These are phyloP conservation scores for Caenorhabditis plicata DNA, from an alignment of 2,888 invertebrate genomes.

Conservation along the genomic window DNA sequence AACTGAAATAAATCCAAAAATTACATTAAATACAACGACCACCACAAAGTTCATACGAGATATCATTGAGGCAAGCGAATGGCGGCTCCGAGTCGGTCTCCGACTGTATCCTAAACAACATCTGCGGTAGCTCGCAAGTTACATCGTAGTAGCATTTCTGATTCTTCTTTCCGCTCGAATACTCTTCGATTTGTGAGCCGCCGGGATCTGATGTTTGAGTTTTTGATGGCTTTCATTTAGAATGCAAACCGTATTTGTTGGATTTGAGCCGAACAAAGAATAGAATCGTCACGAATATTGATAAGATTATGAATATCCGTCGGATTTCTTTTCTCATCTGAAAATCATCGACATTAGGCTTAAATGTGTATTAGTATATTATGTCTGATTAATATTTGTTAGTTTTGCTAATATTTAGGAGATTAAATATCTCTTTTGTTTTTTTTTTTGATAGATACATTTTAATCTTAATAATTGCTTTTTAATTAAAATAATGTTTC, in stretches of 20 bases:
- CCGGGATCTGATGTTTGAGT: not conserved
- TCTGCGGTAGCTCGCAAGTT: constrained; percentile 32
- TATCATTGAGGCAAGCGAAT: constrained; percentile 49
- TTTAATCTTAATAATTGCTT: no score
- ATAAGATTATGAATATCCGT: not conserved
- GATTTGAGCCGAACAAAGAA: not conserved
- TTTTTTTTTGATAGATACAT: no score
- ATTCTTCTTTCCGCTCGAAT: not conserved
- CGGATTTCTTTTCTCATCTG: not conserved
- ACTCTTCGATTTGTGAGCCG: not conserved
- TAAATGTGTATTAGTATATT: no score
- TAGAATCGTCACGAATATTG: no score
- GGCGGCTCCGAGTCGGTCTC: constrained; percentile 43
- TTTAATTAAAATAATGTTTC: no score
- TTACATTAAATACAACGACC: not conserved
- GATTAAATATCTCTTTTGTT: no score
- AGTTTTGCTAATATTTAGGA: no score
- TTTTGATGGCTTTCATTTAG: not conserved
- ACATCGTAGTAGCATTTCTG: constrained; percentile 37
- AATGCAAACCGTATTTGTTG: not conserved
- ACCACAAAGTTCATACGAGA: constrained; percentile 14
- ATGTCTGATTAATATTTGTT: no score
- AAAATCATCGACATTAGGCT: no score
- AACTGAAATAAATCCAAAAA: constrained; percentile 5
- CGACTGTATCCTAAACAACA: constrained; percentile 40